Conservation (phyloP, 2,797 vertebrate genomes). For the Malacoraja senta region DNA sequence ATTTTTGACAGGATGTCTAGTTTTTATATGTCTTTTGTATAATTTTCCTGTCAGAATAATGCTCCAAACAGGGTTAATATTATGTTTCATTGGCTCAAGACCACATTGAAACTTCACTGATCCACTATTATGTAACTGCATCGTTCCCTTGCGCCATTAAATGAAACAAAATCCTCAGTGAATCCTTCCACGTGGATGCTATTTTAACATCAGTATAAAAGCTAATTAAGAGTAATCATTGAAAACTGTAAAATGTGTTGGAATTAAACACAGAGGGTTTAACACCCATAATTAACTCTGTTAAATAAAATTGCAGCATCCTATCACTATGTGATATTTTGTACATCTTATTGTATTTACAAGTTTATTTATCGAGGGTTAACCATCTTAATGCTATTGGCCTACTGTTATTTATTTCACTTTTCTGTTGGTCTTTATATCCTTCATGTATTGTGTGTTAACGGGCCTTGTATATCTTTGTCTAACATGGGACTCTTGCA, state of each 20-base stretch:
- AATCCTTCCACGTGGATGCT: conserved; percentile 66
- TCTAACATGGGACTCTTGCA: conserved; percentile 63
- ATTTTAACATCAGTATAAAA: conserved; percentile 60
- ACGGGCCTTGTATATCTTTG: conserved; percentile 60
- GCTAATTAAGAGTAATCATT: conserved; percentile 58
- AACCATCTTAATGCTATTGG: conserved; percentile 69
- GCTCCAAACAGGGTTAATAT: conserved; percentile 61
- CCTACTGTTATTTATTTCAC: conserved; percentile 83
- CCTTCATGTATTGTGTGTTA: conserved; percentile 66
- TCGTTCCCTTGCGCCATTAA: conserved; percentile 63
- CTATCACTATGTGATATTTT: conserved; percentile 93
- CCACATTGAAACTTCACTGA: conserved; percentile 64
- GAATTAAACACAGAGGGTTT: conserved; percentile 63
- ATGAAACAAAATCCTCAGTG: conserved; percentile 55
- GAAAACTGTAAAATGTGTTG: conserved; percentile 52
- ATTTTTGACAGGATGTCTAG: conserved; percentile 86
- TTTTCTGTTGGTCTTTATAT: conserved; percentile 74
- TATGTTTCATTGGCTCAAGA: conserved; percentile 67
- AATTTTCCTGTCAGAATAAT: conserved; percentile 77
- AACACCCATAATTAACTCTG: conserved; percentile 62
- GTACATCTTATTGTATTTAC: conserved; percentile 84
- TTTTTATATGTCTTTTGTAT: conserved; percentile 98
- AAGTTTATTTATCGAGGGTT: conserved; percentile 82
- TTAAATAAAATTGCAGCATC: conserved; percentile 72
- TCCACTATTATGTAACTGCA: conserved; percentile 60